phyloP scores from a whole-genome alignment of 1,140 invertebrate species.

The Dendrolimus punctatus region DNA sequence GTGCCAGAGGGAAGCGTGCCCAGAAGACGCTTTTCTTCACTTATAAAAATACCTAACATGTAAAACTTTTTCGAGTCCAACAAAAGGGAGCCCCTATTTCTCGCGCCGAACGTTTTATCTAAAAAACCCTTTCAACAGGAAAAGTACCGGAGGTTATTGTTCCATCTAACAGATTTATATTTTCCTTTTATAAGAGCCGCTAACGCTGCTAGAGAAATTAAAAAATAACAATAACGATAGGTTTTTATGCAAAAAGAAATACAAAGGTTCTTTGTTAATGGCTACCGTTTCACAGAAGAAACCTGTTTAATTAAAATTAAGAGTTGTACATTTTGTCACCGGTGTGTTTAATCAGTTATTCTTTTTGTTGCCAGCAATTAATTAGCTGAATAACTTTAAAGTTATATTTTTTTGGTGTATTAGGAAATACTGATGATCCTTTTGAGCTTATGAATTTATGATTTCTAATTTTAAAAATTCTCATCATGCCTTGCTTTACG shows the following conservation, averaged over 20 bases:
- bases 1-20: no score
- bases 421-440: neutral
- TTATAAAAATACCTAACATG: no score
- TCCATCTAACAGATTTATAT: constrained; percentile 31
- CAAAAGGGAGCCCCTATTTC: constrained; percentile 25
- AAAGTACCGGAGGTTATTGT: constrained; percentile 27
- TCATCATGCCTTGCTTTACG: no score
- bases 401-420: constrained; percentile 8
- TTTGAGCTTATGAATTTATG: neutral
- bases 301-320: constrained; percentile 21
- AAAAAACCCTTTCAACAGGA: constrained; percentile 25
- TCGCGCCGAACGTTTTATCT: constrained; percentile 18
- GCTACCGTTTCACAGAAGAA: constrained; percentile 13
- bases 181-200: constrained; percentile 23
- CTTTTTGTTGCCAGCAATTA: no score
- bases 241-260: constrained; percentile 15
- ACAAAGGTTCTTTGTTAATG: constrained; percentile 22
- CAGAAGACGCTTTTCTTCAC: no score
- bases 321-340: constrained; percentile 9
- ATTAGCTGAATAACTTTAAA: neutral
- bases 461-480: no score
- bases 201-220: constrained; percentile 27
- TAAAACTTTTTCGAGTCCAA: no score
- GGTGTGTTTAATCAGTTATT: neutral
- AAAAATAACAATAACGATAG: constrained; percentile 30